A percentile compares a stretch with the other conserved stretches of the same genome.
These are phyloP conservation scores for Molanna angustata DNA, from an alignment of 2,888 invertebrate species.

Conservation along the genomic window DNA sequence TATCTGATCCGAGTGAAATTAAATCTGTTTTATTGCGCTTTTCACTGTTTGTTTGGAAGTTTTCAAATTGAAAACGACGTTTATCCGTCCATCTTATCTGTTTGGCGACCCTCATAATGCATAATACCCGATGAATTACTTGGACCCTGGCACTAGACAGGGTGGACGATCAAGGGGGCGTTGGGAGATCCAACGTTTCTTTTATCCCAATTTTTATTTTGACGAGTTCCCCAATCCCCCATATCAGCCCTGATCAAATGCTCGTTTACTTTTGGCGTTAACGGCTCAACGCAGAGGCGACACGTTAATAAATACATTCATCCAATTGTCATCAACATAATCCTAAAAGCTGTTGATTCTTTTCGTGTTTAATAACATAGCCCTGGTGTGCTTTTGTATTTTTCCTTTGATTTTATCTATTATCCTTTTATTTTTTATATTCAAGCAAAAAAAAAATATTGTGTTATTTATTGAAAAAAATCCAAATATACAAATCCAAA, in stretches of 20 bases:
- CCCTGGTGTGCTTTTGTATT: too few species aligned
- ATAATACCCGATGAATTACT: slow-evolving; percentile 8
- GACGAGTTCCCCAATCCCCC: slow-evolving; percentile 14
- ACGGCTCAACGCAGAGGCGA: slow-evolving; percentile 8
- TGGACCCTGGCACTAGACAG: slow-evolving; percentile 1
- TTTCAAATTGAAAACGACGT: neutral
- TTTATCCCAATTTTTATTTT: slow-evolving; percentile 21
- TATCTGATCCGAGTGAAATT: too few species aligned
- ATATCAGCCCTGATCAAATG: slow-evolving; percentile 26
- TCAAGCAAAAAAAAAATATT: too few species aligned
- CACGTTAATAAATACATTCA: too few species aligned
- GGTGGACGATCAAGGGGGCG: neutral
- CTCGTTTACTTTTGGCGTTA: slow-evolving; percentile 24
- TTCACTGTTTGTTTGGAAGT: slow-evolving; percentile 1
- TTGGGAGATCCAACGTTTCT: slow-evolving; percentile 13
- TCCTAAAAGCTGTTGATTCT: too few species aligned
- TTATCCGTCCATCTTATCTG: slow-evolving; percentile 8
- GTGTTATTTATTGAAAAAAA: too few species aligned
- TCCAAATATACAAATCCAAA: too few species aligned
- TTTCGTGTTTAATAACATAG: too few species aligned
- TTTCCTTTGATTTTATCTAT: too few species aligned
- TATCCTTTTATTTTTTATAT: too few species aligned
- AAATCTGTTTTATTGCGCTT: too few species aligned
- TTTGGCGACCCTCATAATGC: neutral
- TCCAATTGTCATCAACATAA: too few species aligned